These are phyloP conservation scores for Hyposoter didymator DNA, from an alignment of 2,888 invertebrate genomes.

Conservation along the genomic window DNA sequence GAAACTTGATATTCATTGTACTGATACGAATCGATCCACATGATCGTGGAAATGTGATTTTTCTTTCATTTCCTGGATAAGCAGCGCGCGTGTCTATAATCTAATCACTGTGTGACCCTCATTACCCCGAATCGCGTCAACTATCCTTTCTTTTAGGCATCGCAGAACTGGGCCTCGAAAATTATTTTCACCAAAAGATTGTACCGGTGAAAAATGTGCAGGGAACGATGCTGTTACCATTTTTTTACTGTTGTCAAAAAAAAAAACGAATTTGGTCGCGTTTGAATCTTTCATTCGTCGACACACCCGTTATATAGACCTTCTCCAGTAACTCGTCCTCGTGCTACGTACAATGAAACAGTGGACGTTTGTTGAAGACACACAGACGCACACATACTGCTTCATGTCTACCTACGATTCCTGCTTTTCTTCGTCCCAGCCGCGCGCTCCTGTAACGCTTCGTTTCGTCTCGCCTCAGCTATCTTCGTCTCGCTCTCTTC, in stretches of 20 bases:
- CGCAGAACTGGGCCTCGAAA: background rate
- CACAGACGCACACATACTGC: conserved; percentile 68
- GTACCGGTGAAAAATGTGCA: background rate
- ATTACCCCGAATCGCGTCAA: background rate
- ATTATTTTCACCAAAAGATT: background rate
- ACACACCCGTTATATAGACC: conserved; percentile 63
- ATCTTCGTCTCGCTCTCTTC: conserved; percentile 46
- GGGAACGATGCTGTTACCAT: background rate
- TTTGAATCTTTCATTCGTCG: conserved; percentile 15
- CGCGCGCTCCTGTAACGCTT: conserved; percentile 66
- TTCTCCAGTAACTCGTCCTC: conserved; percentile 59
- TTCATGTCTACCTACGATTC: conserved; percentile 74
- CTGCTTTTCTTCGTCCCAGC: conserved; percentile 75
- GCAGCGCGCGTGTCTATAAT: background rate
- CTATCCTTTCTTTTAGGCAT: background rate
- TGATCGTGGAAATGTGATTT: background rate
- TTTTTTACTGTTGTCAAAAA: background rate
- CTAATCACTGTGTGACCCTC: conserved; percentile 4
- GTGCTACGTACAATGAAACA: conserved; percentile 79
- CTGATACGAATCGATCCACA: background rate
- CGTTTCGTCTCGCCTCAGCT: conserved; percentile 61
- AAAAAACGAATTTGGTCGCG: background rate
- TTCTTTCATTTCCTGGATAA: background rate
- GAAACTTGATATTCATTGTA: background rate
- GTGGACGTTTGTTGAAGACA: conserved; percentile 76